phyloP scores from a whole-genome alignment of 1,140 invertebrate genomes.

The Platyscapa corneri region DNA sequence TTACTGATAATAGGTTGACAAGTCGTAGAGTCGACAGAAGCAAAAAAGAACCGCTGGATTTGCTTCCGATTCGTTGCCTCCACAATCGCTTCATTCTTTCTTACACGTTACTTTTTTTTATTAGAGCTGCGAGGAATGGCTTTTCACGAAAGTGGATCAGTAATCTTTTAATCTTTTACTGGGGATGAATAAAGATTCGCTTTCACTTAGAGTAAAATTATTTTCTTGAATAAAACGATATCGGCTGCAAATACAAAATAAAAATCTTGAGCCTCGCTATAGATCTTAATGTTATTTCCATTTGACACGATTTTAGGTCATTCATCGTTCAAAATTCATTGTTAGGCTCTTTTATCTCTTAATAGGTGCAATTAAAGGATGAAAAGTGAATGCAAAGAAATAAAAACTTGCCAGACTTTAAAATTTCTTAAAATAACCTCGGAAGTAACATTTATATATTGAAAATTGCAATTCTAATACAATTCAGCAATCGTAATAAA shows the following conservation, averaged over 20 bases:
- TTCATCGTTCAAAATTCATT: too few relatives aligned
- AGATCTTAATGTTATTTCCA: background rate
- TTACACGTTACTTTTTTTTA: background rate
- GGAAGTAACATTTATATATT: slow-evolving; percentile 18
- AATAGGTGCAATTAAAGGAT: background rate
- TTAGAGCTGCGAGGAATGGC: background rate
- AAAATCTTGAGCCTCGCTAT: background rate
- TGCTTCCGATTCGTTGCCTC: slow-evolving; percentile 4
- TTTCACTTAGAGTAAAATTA: background rate
- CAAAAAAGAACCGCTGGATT: slow-evolving; percentile 33
- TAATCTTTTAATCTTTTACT: slow-evolving; percentile 8
- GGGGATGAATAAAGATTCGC: background rate
- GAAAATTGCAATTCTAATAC: slow-evolving; percentile 18
- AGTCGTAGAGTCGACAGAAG: slow-evolving; percentile 32
- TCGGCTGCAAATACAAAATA: background rate
- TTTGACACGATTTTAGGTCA: too few relatives aligned
- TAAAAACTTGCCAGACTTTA: background rate
- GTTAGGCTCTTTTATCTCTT: background rate
- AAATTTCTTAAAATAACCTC: background rate
- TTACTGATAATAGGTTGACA: slow-evolving; percentile 55
- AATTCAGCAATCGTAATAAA: slow-evolving; percentile 48
- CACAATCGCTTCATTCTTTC: background rate
- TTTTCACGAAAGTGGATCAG: background rate
- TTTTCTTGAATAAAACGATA: background rate
- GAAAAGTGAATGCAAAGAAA: background rate